Evolutionary conservation across 2,113 vertebrate species (phyloP).

Genomic region (Climacteris rufus): DNA sequence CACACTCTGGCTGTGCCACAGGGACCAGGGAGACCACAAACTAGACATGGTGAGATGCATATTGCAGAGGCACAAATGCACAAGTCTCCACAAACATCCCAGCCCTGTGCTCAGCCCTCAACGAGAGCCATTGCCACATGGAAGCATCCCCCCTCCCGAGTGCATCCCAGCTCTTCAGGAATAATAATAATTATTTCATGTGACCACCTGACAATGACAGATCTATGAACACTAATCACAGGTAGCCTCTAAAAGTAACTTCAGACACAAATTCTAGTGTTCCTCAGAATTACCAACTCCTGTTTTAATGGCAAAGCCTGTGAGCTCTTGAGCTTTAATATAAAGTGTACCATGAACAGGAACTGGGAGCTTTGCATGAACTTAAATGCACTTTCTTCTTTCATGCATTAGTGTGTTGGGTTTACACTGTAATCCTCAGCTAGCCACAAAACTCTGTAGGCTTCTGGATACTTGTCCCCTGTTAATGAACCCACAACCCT

Average conservation of each 20-base stretch:
- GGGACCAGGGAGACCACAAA: neutral
- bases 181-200: neutral
- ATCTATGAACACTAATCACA: neutral
- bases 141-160: fast-evolving
- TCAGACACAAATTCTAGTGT: neutral
- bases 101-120: neutral
- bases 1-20: neutral
- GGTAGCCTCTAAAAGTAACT: neutral
- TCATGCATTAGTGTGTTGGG: neutral
- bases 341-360: neutral
- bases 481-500: neutral
- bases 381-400: constrained; percentile 2
- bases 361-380: neutral
- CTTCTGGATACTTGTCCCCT: neutral
- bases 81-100: neutral
- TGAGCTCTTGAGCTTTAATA: neutral
- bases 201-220: neutral
- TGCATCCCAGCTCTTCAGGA: fast-evolving
- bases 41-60: neutral
- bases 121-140: fast-evolving
- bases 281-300: neutral
- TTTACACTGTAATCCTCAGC: neutral
- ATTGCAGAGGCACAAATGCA: neutral
- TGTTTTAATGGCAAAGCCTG: neutral
- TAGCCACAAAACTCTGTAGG: neutral